Percentiles rank a stretch among this genome's conserved stretches.
These are phyloP conservation scores for Cybosia mesomella DNA, from an alignment of 2,888 invertebrate species.

Conservation along the genomic window DNA sequence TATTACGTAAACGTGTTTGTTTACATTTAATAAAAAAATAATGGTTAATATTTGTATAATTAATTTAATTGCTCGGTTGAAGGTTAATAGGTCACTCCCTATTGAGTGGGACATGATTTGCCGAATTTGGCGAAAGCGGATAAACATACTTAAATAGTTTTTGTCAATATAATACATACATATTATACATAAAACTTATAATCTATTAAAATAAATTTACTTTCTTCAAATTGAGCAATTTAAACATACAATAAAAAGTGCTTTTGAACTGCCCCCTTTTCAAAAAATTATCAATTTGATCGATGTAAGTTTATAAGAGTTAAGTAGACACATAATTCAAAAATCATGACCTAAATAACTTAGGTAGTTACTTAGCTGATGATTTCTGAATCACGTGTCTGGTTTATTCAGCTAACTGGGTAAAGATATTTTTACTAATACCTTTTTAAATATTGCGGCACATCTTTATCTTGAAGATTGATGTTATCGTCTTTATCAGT, in stretches of 20 bases:
- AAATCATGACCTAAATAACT: slow-evolving; percentile 1
- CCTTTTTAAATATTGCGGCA: slow-evolving; percentile 33
- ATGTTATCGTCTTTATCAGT: slow-evolving; percentile 62
- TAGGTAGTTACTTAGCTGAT: too few species aligned
- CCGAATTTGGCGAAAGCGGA: too few species aligned
- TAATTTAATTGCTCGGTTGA: neutral
- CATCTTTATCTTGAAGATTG: slow-evolving; percentile 61
- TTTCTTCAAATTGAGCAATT: too few species aligned
- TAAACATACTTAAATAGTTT: too few species aligned
- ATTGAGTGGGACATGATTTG: neutral
- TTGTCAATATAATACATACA: too few species aligned
- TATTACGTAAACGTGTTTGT: neutral
- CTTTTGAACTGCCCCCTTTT: too few species aligned
- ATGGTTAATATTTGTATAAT: neutral
- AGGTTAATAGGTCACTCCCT: neutral
- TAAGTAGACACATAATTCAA: neutral
- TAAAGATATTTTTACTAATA: slow-evolving; percentile 20
- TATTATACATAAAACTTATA: too few species aligned
- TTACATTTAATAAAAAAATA: neutral
- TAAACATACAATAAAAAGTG: too few species aligned
- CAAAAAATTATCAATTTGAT: too few species aligned
- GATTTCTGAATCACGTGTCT: too few species aligned
- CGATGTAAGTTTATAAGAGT: neutral
- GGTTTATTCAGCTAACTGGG: neutral
- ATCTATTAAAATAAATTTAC: too few species aligned